Evolutionary conservation across 2,113 vertebrate species (phyloP).

Genomic region (Podiceps cristatus): DNA sequence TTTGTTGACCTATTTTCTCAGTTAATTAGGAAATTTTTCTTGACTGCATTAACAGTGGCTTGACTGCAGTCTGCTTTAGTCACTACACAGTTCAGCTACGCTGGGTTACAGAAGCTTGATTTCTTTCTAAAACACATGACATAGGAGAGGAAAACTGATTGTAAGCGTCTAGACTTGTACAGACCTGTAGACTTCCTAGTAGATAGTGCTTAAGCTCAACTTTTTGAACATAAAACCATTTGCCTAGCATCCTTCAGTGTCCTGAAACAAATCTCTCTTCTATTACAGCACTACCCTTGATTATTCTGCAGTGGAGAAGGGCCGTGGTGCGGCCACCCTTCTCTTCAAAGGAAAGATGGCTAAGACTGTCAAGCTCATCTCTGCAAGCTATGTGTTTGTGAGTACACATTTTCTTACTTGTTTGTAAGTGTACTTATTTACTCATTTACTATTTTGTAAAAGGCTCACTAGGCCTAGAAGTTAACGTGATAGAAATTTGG

Average conservation of each 20-base stretch:
- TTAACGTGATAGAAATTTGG: background rate
- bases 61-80: slow-evolving; percentile 50
- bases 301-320: background rate
- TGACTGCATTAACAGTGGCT: slow-evolving; percentile 59
- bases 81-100: background rate
- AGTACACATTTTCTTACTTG: background rate
- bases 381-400: background rate
- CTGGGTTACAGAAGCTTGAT: background rate
- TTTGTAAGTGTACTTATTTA: background rate
- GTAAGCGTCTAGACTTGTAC: background rate
- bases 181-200: background rate
- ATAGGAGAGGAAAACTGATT: background rate
- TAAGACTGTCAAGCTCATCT: background rate
- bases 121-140: slow-evolving; percentile 4
- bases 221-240: background rate
- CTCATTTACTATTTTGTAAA: background rate
- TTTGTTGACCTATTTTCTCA: slow-evolving; percentile 76
- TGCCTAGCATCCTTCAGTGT: background rate
- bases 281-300: background rate
- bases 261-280: background rate
- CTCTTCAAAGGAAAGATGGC: background rate
- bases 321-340: background rate
- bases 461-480: background rate
- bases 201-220: background rate
- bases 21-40: slow-evolving; percentile 70